These are phyloP conservation scores for Thera britannica DNA, from an alignment of 2,888 invertebrate species.

Conservation along the genomic window DNA sequence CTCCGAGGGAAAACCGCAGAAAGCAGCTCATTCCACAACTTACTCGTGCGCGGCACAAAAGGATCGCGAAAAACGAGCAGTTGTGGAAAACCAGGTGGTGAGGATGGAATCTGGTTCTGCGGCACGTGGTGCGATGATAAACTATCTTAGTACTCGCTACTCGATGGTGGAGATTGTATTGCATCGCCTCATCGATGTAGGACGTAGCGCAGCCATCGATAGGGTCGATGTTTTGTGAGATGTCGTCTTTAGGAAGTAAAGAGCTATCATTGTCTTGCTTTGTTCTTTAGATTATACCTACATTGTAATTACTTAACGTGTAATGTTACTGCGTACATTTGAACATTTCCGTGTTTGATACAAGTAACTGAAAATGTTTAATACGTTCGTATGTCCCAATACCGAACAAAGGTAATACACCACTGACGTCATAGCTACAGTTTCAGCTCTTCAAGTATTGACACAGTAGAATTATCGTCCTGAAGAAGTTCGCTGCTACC, in stretches of 20 bases:
- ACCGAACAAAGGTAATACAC: neutral
- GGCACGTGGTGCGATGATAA: too few species aligned
- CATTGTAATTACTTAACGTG: neutral
- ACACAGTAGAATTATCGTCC: too few species aligned
- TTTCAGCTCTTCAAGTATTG: too few species aligned
- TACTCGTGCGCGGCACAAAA: too few species aligned
- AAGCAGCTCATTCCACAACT: too few species aligned
- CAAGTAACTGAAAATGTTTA: neutral
- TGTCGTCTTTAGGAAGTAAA: conserved; percentile 17
- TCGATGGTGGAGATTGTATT: neutral
- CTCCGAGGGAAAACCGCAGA: too few species aligned
- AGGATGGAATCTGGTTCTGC: too few species aligned
- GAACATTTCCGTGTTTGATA: conserved; percentile 18
- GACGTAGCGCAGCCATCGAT: conserved; percentile 2
- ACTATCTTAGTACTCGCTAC: too few species aligned
- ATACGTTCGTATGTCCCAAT: neutral
- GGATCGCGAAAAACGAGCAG: too few species aligned
- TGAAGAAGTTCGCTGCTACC: too few species aligned
- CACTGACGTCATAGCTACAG: too few species aligned
- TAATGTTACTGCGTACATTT: conserved; percentile 10
- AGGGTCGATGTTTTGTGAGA: conserved; percentile 15
- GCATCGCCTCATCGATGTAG: conserved; percentile 1
- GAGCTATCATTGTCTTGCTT: conserved; percentile 21
- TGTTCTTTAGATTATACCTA: conserved; percentile 9
- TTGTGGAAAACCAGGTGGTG: too few species aligned